phyloP scores from a whole-genome alignment of 2,888 invertebrate genomes.

The Melipona beecheii region DNA sequence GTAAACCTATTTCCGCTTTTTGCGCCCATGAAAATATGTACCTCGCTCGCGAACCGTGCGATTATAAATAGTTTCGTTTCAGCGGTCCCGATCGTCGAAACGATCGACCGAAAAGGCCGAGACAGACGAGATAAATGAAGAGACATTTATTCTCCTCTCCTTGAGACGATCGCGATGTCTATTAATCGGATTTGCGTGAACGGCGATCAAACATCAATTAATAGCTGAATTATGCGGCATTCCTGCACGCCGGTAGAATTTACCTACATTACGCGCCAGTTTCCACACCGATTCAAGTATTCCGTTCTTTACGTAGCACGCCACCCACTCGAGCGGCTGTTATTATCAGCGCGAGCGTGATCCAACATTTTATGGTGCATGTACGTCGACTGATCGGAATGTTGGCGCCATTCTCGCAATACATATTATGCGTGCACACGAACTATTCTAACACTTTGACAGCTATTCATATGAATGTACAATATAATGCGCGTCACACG shows the following conservation, averaged over 20 bases:
- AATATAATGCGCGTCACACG: neutral
- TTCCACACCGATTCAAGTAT: constrained; percentile 32
- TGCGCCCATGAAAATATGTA: neutral
- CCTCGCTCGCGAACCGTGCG: neutral
- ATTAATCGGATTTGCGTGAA: constrained; percentile 61
- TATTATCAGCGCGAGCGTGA: constrained; percentile 41
- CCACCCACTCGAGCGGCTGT: constrained; percentile 35
- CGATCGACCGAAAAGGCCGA: constrained; percentile 27
- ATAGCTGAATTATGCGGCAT: constrained; percentile 66
- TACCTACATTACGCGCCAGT: constrained; percentile 39
- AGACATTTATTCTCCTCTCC: constrained; percentile 34
- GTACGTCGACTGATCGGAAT: constrained; percentile 76
- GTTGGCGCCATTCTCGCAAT: constrained; percentile 76
- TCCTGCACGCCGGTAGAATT: constrained; percentile 51
- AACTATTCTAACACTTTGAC: neutral
- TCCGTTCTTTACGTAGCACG: constrained; percentile 43
- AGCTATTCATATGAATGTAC: neutral
- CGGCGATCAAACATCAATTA: constrained; percentile 64
- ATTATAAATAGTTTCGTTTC: constrained; percentile 27
- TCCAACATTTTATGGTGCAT: constrained; percentile 64
- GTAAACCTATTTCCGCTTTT: constrained; percentile 45
- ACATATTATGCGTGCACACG: constrained; percentile 27
- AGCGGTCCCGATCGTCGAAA: neutral
- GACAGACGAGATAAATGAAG: neutral
- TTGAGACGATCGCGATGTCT: constrained; percentile 16